Evolutionary conservation across 1,140 invertebrate genomes (phyloP), one percentile per base, ranked within the genome.

Genomic region (Microvelia longipes): DNA sequence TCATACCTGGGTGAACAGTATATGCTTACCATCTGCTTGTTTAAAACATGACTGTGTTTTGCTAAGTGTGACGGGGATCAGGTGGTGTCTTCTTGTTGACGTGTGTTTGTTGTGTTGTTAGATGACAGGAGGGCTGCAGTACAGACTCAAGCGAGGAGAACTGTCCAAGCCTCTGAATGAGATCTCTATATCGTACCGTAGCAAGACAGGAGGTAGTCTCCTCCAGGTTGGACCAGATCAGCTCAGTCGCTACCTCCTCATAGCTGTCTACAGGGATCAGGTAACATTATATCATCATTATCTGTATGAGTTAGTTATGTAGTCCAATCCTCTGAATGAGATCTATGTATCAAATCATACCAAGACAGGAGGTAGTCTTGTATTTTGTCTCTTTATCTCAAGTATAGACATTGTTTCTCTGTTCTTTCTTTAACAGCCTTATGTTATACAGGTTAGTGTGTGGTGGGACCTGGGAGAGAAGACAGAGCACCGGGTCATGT

Each of bases 121-220:
- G 68, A 70, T 61, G n/a, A 29, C 64, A 15, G 28, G 70, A 11
- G 69, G 70, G 1, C 68, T 76, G 30, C 69, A 75, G 13, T 76
- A 76, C 67, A 28, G 29, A 15, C 72, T 75, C 35, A 68, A 71
- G 28, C 70, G 30, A 28, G 79, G 79, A 29, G 77, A 75, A 60
- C 68, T 63, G n/a, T n/a, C 67, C 29, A 35, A 68, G 67, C 27
- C 70, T 67, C 2, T 76, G 11, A 80, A 84, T 26, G 75, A 79
- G 0, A 82, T 89, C 13, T 81, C 84, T 75, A 82, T 89, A 1
- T 81, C 82, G 0, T 86, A 85, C 75, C 82, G 90, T 75, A 90
- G 88, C 2, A 87, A 87, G 28, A 85, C 83, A 2, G 89, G 89
- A 61, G 90, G 90, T 68, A 90, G 87, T 19, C 73, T 90, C 14